phyloP scores from a whole-genome alignment of 2,888 invertebrate species.

The Nomada fabriciana region DNA sequence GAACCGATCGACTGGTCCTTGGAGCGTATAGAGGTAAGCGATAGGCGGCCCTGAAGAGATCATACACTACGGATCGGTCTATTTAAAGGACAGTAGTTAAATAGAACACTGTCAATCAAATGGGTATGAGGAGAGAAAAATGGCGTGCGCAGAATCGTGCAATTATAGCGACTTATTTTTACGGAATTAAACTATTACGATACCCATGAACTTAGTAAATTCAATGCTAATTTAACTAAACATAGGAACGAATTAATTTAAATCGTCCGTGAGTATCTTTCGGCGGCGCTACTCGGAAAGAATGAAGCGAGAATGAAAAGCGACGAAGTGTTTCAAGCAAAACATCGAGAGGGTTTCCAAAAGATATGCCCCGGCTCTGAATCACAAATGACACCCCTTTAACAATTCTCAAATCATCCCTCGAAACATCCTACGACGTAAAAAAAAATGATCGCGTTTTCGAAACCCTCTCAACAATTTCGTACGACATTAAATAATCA shows the following conservation, averaged over 20 bases:
- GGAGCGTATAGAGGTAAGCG: constrained; percentile 53
- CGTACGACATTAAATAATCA: background rate
- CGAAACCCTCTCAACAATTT: constrained; percentile 4
- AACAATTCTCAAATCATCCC: background rate
- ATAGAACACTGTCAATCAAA: background rate
- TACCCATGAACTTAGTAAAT: background rate
- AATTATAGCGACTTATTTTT: background rate
- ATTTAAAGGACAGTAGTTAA: background rate
- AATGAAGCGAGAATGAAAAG: constrained; percentile 41
- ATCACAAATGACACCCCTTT: background rate
- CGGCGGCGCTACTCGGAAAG: background rate
- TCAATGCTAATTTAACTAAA: background rate
- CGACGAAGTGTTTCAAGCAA: constrained; percentile 17
- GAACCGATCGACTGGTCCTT: constrained; percentile 61
- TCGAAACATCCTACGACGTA: no score
- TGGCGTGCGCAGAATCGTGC: constrained; percentile 9
- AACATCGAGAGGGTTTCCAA: constrained; percentile 17
- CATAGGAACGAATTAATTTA: background rate
- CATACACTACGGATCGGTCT: constrained; percentile 36
- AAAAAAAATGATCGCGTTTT: background rate
- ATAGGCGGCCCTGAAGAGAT: constrained; percentile 44
- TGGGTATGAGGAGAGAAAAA: background rate
- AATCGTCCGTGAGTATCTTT: background rate
- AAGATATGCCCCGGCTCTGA: background rate
- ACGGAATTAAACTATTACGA: background rate